Percentiles rank a stretch among this genome's conserved stretches.
Evolutionary conservation across 2,888 invertebrate genomes (phyloP).

Genomic region (Cynaeus angustus): DNA sequence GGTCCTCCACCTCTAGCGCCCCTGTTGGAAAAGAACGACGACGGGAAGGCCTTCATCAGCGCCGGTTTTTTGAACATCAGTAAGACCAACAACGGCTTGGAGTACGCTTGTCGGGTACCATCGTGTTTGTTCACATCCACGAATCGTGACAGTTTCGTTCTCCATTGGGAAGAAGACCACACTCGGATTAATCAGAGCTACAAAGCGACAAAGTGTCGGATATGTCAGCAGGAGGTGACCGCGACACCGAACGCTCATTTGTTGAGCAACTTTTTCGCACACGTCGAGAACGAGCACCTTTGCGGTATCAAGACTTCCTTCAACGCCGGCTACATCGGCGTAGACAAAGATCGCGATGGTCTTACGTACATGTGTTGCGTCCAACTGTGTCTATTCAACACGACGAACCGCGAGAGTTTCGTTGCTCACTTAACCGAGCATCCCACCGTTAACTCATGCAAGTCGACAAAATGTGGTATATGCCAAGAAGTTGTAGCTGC

Average conservation of each 20-base stretch:
- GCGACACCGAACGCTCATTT: slow-evolving; percentile 21
- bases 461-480: slow-evolving; percentile 48
- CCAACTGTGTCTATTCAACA: background rate
- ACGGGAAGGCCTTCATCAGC: slow-evolving; percentile 38
- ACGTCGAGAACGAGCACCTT: slow-evolving; percentile 39
- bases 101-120: slow-evolving; percentile 64
- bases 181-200: slow-evolving; percentile 45
- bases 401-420: background rate
- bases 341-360: slow-evolving; percentile 5
- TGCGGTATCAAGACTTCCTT: slow-evolving; percentile 1
- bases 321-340: background rate
- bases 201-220: slow-evolving; percentile 44
- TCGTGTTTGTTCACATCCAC: slow-evolving; percentile 64
- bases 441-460: background rate
- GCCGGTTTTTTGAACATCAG: slow-evolving; percentile 59
- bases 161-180: slow-evolving; percentile 66
- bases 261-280: slow-evolving; percentile 55
- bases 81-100: slow-evolving; percentile 51
- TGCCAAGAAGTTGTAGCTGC: slow-evolving; percentile 36
- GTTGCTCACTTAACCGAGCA: background rate
- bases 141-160: slow-evolving; percentile 61
- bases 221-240: slow-evolving; percentile 40
- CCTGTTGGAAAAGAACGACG: slow-evolving; percentile 44
- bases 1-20: slow-evolving; percentile 57
- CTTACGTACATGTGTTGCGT: slow-evolving; percentile 15